Evolutionary conservation across 2,797 vertebrate species (phyloP).

Genomic region (Melanotaenia boesemani): DNA sequence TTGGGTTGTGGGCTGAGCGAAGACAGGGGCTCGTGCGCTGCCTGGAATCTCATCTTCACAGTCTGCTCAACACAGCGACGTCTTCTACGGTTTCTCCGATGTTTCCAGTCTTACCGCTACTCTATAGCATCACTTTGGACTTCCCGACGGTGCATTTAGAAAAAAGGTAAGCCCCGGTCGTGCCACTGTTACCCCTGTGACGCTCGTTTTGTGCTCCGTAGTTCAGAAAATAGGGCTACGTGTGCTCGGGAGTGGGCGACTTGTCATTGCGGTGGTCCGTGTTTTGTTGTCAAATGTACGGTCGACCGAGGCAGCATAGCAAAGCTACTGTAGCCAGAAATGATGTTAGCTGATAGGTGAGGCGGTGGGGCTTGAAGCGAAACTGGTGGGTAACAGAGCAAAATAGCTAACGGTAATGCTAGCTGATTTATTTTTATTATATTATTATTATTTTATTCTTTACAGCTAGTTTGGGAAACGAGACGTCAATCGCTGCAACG

Average conservation of each 20-base stretch:
- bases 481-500: slow-evolving; percentile 36
- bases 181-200: not conserved
- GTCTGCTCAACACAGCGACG: slow-evolving; percentile 16
- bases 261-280: slow-evolving; percentile 67
- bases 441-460: not conserved
- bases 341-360: not conserved
- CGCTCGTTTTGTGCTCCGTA: slow-evolving; percentile 5
- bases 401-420: slow-evolving; percentile 47
- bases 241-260: slow-evolving; percentile 46
- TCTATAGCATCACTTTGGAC: not conserved
- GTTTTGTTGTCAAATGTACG: slow-evolving; percentile 51
- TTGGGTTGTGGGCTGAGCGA: slow-evolving; percentile 52
- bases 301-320: slow-evolving; percentile 19
- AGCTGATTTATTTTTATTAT: slow-evolving; percentile 19
- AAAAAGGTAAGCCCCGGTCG: slow-evolving; percentile 46
- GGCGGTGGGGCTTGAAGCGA: slow-evolving; percentile 2
- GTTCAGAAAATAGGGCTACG: not conserved
- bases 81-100: not conserved
- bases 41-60: slow-evolving; percentile 9
- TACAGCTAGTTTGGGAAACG: slow-evolving; percentile 13
- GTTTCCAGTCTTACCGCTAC: not conserved
- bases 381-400: not conserved
- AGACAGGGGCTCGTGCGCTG: slow-evolving; percentile 35
- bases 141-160: fast-evolving
- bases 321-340: not conserved